Base-by-base conservation (phyloP, 1,140 invertebrate genomes). In the Diprion similis region DNA sequence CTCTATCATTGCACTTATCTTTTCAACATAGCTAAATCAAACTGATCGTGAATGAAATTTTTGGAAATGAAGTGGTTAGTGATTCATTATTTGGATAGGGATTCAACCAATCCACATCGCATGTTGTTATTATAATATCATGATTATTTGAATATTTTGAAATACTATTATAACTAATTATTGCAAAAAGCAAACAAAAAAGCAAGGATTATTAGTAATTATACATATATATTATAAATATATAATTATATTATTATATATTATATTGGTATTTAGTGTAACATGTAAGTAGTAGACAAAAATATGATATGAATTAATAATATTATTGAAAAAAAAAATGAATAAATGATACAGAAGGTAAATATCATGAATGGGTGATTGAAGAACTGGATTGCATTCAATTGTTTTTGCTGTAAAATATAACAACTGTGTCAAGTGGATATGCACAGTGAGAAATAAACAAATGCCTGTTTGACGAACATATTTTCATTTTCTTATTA, bases 241-340 rank as follows among this genome's bases (percentile, higher is more conserved):
- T 76, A 78, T 78, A 74, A 80, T 75, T 73, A 73, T 79, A 71
- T 77, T 74, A 73, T 73, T 75, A 81, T 78, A 82, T 79, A 77
- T 77, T 79, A 78, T 79, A 80, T 72, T 78, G 78, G 70, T 80
- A 80, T 78, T 78, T 79, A 79, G 75, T 81, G 78, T 82, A 80
- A 78, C 74, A 78, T 82, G 78, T 80, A 80, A 81, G 80, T 82
- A 82, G 81, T 78, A 81, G 78, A 77, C 79, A 81, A 78, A 77
- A 59, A 80, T 82, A 78, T 71, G 75, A 76, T 75, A 77, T 71
- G 76, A 75, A 78, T 70, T 71, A 78, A 71, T 73, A 70, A 71
- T 75, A 78, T 78, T 78, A 74, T 76, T 68, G 73, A 77, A 77
- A 67, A 45, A 71, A 78, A 70, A 76, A 74, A 73, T 73, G 15